A percentile compares a stretch with the other conserved stretches of the same genome.
Conservation (phyloP, 2,888 invertebrate species). For the Eupithecia vulgata region DNA sequence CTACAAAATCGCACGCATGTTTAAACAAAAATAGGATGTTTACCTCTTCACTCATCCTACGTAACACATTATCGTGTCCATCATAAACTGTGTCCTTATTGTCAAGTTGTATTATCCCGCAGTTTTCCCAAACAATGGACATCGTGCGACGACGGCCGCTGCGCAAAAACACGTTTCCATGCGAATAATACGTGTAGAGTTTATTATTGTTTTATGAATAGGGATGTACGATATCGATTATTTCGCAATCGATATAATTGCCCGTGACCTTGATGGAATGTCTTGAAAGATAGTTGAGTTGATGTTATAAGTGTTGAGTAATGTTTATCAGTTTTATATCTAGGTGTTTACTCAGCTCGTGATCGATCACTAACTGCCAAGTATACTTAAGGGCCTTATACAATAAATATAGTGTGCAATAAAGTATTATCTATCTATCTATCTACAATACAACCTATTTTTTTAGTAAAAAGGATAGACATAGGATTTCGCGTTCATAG, state of each 20-base stretch:
- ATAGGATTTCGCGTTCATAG: too few species aligned
- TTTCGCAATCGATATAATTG: constrained; percentile 32
- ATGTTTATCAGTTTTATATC: not conserved
- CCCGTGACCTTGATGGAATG: not conserved
- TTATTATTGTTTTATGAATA: constrained; percentile 48
- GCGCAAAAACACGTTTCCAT: constrained; percentile 59
- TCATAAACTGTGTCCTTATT: not conserved
- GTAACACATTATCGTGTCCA: not conserved
- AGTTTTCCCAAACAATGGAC: constrained; percentile 38
- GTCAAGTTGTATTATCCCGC: constrained; percentile 23
- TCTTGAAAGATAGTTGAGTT: not conserved
- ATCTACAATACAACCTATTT: too few species aligned
- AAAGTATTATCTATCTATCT: too few species aligned
- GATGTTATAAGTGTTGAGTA: not conserved
- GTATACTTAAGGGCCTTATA: too few species aligned
- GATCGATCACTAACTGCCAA: too few species aligned
- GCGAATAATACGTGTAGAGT: constrained; percentile 54
- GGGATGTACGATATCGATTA: constrained; percentile 46
- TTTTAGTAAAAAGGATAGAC: too few species aligned
- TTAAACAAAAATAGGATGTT: constrained; percentile 17
- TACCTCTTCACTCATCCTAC: constrained; percentile 5
- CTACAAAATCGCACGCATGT: not conserved
- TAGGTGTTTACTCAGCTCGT: not conserved
- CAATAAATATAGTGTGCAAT: too few species aligned
- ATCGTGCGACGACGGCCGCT: constrained; percentile 46